These are phyloP conservation scores for Leptobrachium leishanense DNA, from an alignment of 2,113 vertebrate genomes.

Conservation along the genomic window DNA sequence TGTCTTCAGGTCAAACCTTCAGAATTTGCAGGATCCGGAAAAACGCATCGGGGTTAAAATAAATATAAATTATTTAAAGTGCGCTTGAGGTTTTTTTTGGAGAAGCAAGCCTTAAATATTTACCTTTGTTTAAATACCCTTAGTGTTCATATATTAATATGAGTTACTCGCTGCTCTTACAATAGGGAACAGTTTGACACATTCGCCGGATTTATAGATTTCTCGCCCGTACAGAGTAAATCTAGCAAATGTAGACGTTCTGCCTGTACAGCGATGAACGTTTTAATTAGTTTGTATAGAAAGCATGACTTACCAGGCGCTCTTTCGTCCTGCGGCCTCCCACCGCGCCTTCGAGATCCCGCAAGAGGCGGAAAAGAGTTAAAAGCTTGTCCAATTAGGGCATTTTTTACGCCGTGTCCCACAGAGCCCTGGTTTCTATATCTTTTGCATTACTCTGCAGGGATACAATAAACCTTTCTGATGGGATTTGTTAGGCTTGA, in stretches of 20 bases:
- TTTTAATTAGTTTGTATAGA: conserved; percentile 37
- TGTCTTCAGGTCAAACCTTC: too few species aligned
- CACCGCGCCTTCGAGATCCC: conserved; percentile 17
- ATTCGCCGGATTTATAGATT: conserved; percentile 17
- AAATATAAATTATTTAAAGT: too few species aligned
- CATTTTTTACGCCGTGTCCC: conserved; percentile 41
- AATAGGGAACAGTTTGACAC: conserved; percentile 4
- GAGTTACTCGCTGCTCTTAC: background rate
- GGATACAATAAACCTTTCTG: conserved; percentile 54
- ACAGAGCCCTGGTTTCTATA: conserved; percentile 50
- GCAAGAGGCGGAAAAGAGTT: conserved; percentile 40
- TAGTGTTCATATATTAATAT: background rate
- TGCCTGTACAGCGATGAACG: conserved; percentile 25
- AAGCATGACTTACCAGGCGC: conserved; percentile 17
- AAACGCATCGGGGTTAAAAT: too few species aligned
- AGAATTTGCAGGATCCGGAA: too few species aligned
- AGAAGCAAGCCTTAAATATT: background rate
- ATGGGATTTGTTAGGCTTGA: conserved; percentile 57
- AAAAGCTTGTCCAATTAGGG: conserved; percentile 42
- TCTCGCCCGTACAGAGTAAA: conserved; percentile 6
- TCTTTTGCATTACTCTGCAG: conserved; percentile 50
- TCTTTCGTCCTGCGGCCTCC: conserved; percentile 10
- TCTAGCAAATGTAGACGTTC: conserved; percentile 25
- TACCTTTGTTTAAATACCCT: background rate
- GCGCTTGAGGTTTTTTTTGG: too few species aligned